Percentiles rank a stretch among this genome's conserved stretches.
Evolutionary conservation across 2,797 vertebrate species (phyloP).

Genomic region (Rhyacichthys aspro): DNA sequence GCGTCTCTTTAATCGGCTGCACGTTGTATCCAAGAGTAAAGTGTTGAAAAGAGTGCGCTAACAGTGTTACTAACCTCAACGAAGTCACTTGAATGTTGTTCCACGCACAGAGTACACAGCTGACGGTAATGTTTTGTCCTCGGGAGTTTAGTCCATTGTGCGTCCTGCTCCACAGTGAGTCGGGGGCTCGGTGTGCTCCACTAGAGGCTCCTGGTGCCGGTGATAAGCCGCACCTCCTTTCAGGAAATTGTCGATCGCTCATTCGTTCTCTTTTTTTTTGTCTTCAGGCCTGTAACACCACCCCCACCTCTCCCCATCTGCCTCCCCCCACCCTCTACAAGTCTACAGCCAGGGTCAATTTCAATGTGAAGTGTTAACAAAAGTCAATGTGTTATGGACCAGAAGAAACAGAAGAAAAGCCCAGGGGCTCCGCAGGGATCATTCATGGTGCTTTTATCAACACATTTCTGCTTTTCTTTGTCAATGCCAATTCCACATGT

Average conservation of each 20-base stretch:
- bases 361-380: constrained; percentile 90
- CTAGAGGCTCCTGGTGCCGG: constrained; percentile 31
- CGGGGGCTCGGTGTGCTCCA: constrained; percentile 22
- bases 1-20: neutral
- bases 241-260: constrained; percentile 91
- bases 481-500: constrained; percentile 20
- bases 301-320: constrained; percentile 60
- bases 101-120: constrained; percentile 4
- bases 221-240: constrained; percentile 77
- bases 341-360: constrained; percentile 84
- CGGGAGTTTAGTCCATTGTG: constrained; percentile 67
- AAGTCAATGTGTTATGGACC: constrained; percentile 74
- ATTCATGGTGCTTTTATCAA: constrained; percentile 14
- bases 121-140: neutral
- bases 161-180: constrained; percentile 18
- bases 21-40: neutral
- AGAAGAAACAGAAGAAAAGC: constrained; percentile 6
- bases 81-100: neutral
- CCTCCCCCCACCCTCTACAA: constrained; percentile 38
- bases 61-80: constrained; percentile 30
- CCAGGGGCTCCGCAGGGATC: constrained; percentile 21
- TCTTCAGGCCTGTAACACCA: constrained; percentile 67
- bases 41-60: neutral
- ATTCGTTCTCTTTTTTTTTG: constrained; percentile 70
- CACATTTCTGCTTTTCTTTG: constrained; percentile 18